Percentiles rank a stretch among this genome's conserved stretches.
Evolutionary conservation across 2,888 invertebrate genomes (phyloP).

Genomic region (Abrostola triplasia): DNA sequence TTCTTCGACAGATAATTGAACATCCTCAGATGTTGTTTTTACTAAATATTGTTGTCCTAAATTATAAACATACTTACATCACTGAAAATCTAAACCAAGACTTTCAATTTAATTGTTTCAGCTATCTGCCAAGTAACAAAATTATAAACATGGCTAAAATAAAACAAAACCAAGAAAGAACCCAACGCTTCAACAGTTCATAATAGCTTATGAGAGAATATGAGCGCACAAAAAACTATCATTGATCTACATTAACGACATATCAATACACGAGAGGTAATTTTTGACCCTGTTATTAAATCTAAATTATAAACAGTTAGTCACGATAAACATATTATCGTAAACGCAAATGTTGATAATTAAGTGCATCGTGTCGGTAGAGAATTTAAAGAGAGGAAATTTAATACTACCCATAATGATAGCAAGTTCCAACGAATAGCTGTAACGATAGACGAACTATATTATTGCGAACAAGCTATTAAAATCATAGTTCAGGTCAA

Average conservation of each 20-base stretch:
- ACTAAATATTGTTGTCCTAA: no score
- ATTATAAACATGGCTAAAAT: no score
- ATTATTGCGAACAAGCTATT: slow-evolving; percentile 31
- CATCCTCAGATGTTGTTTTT: no score
- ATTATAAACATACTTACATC: no score
- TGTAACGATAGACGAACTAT: slow-evolving; percentile 29
- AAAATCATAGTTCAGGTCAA: slow-evolving; percentile 45
- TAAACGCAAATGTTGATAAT: slow-evolving; percentile 44
- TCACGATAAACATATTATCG: slow-evolving; percentile 55
- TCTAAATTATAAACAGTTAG: slow-evolving; percentile 50
- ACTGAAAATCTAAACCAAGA: no score
- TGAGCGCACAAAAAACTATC: slow-evolving; percentile 17
- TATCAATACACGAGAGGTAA: slow-evolving; percentile 26
- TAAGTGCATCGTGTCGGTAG: slow-evolving; percentile 42
- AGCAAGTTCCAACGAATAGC: slow-evolving; percentile 42
- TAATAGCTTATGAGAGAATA: neutral
- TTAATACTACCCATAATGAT: slow-evolving; percentile 49
- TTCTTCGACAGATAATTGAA: no score
- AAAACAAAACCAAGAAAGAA: no score
- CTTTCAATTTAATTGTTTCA: no score
- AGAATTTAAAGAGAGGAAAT: slow-evolving; percentile 50
- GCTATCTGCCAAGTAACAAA: no score
- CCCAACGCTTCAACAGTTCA: neutral
- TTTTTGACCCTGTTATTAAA: slow-evolving; percentile 42
- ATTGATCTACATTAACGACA: slow-evolving; percentile 33